Evolutionary conservation across 2,888 invertebrate genomes (phyloP).

Genomic region (Deilephila porcellus): DNA sequence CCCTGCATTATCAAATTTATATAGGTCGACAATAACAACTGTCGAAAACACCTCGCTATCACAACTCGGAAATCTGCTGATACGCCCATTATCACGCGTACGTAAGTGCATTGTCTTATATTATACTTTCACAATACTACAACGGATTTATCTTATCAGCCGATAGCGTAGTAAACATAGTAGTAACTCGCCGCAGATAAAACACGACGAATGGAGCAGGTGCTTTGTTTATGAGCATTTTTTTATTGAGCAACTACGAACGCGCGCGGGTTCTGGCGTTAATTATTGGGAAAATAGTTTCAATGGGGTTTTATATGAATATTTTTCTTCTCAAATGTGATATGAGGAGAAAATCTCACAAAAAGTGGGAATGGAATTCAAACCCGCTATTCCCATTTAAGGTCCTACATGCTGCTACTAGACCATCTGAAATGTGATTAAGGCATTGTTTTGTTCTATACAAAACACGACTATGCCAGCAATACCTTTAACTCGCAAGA

Average conservation of each 20-base stretch:
- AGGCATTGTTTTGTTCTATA: no score
- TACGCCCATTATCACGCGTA: constrained; percentile 35
- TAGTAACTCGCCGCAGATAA: constrained; percentile 59
- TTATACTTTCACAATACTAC: constrained; percentile 65
- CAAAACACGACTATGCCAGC: no score
- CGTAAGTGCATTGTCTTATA: constrained; percentile 36
- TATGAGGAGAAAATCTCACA: no score
- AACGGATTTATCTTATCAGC: constrained; percentile 57
- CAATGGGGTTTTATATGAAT: no score
- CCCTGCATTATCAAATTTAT: background rate
- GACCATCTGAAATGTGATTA: no score
- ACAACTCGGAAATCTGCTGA: constrained; percentile 14
- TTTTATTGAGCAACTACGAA: constrained; percentile 6
- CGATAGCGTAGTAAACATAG: constrained; percentile 69
- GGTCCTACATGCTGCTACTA: no score
- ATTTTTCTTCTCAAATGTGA: no score
- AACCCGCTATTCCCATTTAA: no score
- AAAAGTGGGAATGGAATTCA: no score
- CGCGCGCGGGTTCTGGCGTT: background rate
- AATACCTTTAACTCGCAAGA: no score
- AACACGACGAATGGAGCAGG: constrained; percentile 42
- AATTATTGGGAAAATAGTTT: background rate
- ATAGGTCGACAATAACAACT: background rate
- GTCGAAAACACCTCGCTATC: constrained; percentile 10
- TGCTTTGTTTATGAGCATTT: constrained; percentile 46